Evolutionary conservation across 2,797 vertebrate species (phyloP), one percentile per base, ranked within the genome.

Genomic region (Diplodus puntazzo): DNA sequence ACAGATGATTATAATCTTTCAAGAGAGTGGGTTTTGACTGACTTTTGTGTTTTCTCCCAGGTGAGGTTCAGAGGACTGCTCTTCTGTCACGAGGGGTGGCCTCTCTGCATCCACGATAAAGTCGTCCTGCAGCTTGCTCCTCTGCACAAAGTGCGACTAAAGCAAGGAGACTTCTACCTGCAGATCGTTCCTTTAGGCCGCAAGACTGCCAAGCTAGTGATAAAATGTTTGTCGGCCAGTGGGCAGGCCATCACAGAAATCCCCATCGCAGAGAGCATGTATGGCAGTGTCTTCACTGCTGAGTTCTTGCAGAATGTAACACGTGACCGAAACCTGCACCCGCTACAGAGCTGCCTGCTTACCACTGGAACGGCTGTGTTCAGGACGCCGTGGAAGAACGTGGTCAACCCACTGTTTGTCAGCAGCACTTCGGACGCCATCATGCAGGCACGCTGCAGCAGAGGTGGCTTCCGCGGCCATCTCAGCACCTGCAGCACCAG

Each of bases 121-220:
- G 93, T 97, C 14, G 86, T 97, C 73, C 90, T 97, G 75, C 96
- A 96, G 88, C 92, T 96, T 1, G 93, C 95, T 0, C 95, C 96
- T 14, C 91, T 97, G 81, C 95, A 95, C 77, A 95, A 96, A 87
- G 96, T 96, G 17, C 90, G 94, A 63, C 93, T 97, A 78, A 95
- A 94, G 86, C 95, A 96, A 52, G 96, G 96, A 49, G 96, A 97
- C 90, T 97, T 97, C 89, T 96, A 96, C 85, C 87, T 97, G 8
- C 97, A 97, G 87, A 88, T 97, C 17, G 94, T 96, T 12, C 95
- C 95, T 12, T 83, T 95, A 64, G 95, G 96, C 69, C 95, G 91
- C 66, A 96, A 95, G 82, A 82, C 94, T 17, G 96, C 93, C 69
- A 96, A 95, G 75, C 91, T 97, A 21, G 95, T 96, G 43, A 92